A percentile compares a stretch with the other conserved stretches of the same genome.
phyloP scores from a whole-genome alignment of 2,113 vertebrate genomes.

The Tragelaphus strepsiceros region DNA sequence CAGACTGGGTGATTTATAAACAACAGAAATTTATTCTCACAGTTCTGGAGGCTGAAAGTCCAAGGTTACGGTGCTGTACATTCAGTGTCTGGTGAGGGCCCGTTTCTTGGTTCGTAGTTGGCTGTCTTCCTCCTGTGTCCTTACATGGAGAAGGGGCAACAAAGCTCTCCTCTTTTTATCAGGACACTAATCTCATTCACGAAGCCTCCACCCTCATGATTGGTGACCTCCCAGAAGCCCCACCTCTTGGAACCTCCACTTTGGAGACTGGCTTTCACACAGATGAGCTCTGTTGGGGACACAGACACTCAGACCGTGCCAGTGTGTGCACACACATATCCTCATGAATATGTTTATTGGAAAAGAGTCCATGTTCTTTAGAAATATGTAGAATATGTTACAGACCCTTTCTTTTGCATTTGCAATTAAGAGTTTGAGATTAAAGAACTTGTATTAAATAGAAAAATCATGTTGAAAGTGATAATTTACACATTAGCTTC shows the following conservation, averaged over 20 bases:
- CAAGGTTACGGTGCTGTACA: background rate
- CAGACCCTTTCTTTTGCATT: background rate
- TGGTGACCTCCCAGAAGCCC: background rate
- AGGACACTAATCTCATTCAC: background rate
- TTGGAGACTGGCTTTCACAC: background rate
- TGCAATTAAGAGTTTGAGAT: background rate
- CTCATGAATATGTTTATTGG: background rate
- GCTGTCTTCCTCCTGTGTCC: background rate
- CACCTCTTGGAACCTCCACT: background rate
- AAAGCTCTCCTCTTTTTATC: background rate
- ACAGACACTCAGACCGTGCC: background rate
- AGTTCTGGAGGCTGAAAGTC: background rate
- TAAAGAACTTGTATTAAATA: background rate
- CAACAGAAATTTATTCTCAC: background rate
- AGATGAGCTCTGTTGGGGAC: background rate
- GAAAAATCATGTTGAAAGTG: background rate
- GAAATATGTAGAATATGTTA: background rate
- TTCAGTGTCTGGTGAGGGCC: background rate
- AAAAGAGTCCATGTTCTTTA: background rate
- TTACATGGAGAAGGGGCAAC: background rate
- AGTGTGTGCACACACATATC: background rate
- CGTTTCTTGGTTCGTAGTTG: background rate
- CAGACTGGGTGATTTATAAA: background rate
- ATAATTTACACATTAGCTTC: background rate
- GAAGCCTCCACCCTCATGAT: background rate